Percentiles rank a stretch among this genome's conserved stretches.
Conservation (phyloP, 1,140 invertebrate genomes). For the Steinernema khuongi region DNA sequence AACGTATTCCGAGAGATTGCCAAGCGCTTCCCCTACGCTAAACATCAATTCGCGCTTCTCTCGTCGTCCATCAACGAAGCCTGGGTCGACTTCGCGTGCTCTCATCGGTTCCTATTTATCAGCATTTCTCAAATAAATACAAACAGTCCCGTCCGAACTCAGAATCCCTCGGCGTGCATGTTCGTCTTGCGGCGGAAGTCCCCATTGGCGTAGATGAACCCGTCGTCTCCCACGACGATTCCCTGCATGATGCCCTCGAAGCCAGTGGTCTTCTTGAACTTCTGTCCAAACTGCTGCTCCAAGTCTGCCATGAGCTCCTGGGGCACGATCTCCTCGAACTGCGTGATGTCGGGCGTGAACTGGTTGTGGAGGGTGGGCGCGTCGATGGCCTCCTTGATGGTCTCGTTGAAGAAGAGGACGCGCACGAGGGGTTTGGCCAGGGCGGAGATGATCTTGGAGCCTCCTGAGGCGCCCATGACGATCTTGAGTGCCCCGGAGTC, state of each 20-base stretch:
- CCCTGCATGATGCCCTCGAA: slow-evolving; percentile 58
- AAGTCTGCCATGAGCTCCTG: slow-evolving; percentile 56
- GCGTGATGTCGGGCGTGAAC: slow-evolving; percentile 73
- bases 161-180: slow-evolving; percentile 54
- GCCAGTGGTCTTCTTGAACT: slow-evolving; percentile 56
- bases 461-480: slow-evolving; percentile 81
- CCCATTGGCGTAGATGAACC: slow-evolving; percentile 55
- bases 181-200: slow-evolving; percentile 54
- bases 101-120: no score
- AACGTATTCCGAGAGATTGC: no score
- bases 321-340: slow-evolving; percentile 74
- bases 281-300: slow-evolving; percentile 51
- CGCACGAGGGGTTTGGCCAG: slow-evolving; percentile 65
- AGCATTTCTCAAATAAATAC: neutral
- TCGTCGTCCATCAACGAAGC: no score
- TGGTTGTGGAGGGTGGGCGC: slow-evolving; percentile 84
- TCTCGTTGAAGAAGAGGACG: slow-evolving; percentile 68
- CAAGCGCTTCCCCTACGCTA: no score
- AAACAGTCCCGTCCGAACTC: slow-evolving; percentile 18
- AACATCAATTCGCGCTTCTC: no score
- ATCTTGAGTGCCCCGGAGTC: slow-evolving; percentile 62
- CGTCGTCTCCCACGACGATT: slow-evolving; percentile 51
- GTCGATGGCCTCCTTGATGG: slow-evolving; percentile 82
- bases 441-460: slow-evolving; percentile 79
- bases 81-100: no score